Base-by-base conservation (phyloP, 2,113 vertebrate genomes). In the Chiloscyllium plagiosum region DNA sequence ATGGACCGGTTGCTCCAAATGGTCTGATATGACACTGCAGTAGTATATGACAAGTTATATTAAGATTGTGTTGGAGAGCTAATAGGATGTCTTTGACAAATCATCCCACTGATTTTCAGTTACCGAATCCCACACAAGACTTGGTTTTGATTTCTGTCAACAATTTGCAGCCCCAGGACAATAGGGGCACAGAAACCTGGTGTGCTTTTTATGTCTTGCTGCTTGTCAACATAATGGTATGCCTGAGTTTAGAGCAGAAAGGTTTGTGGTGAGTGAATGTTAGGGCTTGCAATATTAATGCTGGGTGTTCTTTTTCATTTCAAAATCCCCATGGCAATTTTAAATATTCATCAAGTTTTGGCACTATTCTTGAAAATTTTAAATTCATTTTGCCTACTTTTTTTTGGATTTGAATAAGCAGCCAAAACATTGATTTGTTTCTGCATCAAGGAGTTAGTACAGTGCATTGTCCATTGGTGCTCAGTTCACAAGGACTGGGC, bases 71-170 rank as follows among this genome's bases (percentile, higher is more conserved):
- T 50, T 94, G 33, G 37, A 42, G 68, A 94, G 1, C 24, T 68
- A 70, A 47, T 70, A 26, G 93, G 42, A 37, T 70, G 93, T 22
- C 2, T 70, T 22, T 94, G 52, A 70, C 47, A 4, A 94, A 22
- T 37, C 20, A 47, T 94, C 52, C 15, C 33, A 10, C 52, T 90
- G 17, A 69, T 68, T 69, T 66, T 93, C n/a, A 47, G 92, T 20
- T 22, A 68, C 66, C 69, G 65, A 94, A 94, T 47, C 10, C 37
- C 70, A 29, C 56, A 61, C 56, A 92, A 65, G 29, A 70, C 24
- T 94, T 47, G 93, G 65, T 70, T 94, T 94, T 94, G 93, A 94
- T 94, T 29, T 70, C 65, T 15, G 70, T 69, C 17, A 69, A 70
- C 65, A 70, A 3, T 50, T 66, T 47, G 37, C 8, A 4, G 66